phyloP scores from a whole-genome alignment of 2,113 vertebrate species.

The Holacanthus passer region DNA sequence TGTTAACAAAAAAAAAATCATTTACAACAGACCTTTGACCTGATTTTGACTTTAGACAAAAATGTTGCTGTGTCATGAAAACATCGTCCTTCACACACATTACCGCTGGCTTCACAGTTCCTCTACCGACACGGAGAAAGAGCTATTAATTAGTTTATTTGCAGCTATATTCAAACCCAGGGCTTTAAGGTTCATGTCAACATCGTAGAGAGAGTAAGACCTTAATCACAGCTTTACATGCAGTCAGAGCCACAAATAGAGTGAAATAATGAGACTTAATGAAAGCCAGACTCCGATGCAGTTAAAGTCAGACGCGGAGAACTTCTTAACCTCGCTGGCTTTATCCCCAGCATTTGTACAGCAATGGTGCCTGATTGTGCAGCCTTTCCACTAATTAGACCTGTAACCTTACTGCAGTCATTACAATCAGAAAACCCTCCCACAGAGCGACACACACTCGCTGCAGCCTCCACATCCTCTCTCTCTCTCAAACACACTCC shows the following conservation, averaged over 20 bases:
- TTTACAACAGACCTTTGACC: background rate
- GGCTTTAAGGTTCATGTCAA: background rate
- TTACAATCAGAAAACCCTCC: conserved; percentile 65
- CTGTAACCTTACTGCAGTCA: conserved; percentile 68
- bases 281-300: conserved; percentile 7
- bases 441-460: conserved; percentile 38
- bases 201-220: background rate
- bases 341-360: conserved; percentile 45
- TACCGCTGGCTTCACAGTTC: background rate
- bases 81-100: background rate
- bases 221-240: background rate
- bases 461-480: conserved; percentile 53
- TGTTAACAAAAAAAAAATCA: background rate
- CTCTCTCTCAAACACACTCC: conserved; percentile 23
- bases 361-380: conserved; percentile 51
- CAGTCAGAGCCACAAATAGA: background rate
- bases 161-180: background rate
- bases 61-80: background rate
- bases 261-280: background rate
- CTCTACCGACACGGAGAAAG: no score
- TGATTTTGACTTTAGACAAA: background rate
- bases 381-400: conserved; percentile 63
- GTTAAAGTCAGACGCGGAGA: conserved; percentile 15
- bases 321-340: conserved; percentile 56
- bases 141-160: background rate